Base-by-base conservation (phyloP, 2,797 vertebrate species). In the Sebastolobus altivelis region DNA sequence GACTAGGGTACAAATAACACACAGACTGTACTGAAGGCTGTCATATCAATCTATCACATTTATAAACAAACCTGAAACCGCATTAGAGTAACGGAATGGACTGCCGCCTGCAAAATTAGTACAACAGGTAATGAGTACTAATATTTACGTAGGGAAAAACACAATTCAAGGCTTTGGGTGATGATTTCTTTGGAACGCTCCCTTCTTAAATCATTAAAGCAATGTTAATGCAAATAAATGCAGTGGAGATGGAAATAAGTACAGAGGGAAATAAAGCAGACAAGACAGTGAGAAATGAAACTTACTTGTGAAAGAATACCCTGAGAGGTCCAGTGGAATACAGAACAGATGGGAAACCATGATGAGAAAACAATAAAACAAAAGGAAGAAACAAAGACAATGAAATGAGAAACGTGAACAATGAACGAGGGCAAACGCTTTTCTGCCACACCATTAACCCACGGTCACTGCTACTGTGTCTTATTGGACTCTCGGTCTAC, bases 301-400 rank as follows among this genome's bases (percentile, higher is more conserved):
- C 98, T 99, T 99, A 99, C 98, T 97, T 99, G 97, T 95, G 88
- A 95, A 95, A 95, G 96, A 95, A 96, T 92, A 96, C 92, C 89
- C 97, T 98, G 97, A 95, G 91, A 93, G 91, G 95, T 96, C 96
- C 97, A 95, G 95, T 89, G 96, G 96, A 95, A 97, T 88, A 96
- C 92, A 97, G 96, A 96, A 97, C 90, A 90, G 95, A 96, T 95
- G 95, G 86, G 94, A 95, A 96, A 95, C 93, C 92, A 92, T 93
- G 92, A 96, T 94, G 90, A 95, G 93, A 93, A 95, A 96, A 92
- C 74, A 77, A 84, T 75, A 94, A 89, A 72, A 89, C 91, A 95
- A 94, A 93, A 93, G 93, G 79, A 89, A 89, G 94, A 97, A 84
- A 75, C 43, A 89, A 86, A 93, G 91, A 90, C 76, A 90, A 85